These are phyloP conservation scores for Epiblema foenella DNA, from an alignment of 2,888 invertebrate species.

Conservation along the genomic window DNA sequence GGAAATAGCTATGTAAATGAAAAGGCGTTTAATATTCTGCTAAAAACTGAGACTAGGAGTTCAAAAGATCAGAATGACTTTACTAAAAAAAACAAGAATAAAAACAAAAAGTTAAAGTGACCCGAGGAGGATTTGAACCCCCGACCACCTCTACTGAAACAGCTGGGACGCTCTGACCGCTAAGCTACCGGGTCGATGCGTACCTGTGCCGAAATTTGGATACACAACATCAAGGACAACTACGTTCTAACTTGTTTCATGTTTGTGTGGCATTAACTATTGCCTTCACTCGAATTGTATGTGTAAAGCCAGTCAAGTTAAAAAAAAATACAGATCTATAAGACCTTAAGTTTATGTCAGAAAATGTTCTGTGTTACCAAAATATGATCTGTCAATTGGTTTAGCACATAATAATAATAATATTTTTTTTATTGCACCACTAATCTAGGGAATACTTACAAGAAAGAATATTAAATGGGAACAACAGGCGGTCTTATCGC, in stretches of 20 bases:
- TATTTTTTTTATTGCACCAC: too few relatives aligned
- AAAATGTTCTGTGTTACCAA: too few relatives aligned
- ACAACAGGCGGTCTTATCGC: too few relatives aligned
- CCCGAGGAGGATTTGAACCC: conserved; percentile 5
- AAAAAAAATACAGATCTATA: too few relatives aligned
- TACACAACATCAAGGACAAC: neutral
- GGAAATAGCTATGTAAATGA: neutral
- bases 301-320: too few relatives aligned
- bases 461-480: too few relatives aligned
- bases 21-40: neutral
- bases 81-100: neutral
- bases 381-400: too few relatives aligned
- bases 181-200: conserved; percentile 1
- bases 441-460: too few relatives aligned
- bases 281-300: too few relatives aligned
- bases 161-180: conserved; percentile 1
- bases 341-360: too few relatives aligned
- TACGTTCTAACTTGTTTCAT: neutral
- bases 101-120: neutral
- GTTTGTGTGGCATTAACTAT: too few relatives aligned
- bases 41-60: neutral
- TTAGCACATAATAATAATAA: too few relatives aligned
- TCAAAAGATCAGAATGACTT: neutral
- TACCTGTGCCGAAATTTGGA: neutral
- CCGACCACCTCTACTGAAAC: neutral